Evolutionary conservation across 2,113 vertebrate species (phyloP).

Genomic region (Pygathrix nemaeus): DNA sequence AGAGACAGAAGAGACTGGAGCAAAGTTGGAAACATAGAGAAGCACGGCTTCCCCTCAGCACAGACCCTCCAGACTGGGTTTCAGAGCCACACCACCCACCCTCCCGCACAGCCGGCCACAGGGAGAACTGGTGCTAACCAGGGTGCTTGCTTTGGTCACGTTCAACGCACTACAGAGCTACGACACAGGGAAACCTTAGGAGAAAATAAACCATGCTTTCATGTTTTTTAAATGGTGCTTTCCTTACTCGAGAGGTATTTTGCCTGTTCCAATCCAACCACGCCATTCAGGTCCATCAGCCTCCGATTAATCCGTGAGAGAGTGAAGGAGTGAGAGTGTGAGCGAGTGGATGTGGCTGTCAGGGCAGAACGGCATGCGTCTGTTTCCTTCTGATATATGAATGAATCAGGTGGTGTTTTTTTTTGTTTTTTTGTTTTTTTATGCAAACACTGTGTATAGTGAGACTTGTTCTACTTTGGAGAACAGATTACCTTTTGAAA

Average conservation of each 20-base stretch:
- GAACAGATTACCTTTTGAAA: constrained; percentile 64
- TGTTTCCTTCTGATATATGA: constrained; percentile 32
- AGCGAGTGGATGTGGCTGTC: background rate
- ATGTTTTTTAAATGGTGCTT: constrained; percentile 69
- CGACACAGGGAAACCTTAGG: constrained; percentile 67
- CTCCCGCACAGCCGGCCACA: constrained; percentile 55
- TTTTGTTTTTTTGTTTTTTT: constrained; percentile 6
- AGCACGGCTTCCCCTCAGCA: constrained; percentile 78
- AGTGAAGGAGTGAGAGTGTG: background rate
- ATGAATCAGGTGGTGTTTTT: constrained; percentile 62
- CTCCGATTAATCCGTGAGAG: rapidly evolving
- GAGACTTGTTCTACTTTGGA: constrained; percentile 58
- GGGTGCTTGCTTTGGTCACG: constrained; percentile 64
- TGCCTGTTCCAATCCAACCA: background rate
- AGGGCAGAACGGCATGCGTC: background rate
- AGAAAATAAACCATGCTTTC: background rate
- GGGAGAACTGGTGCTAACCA: constrained; percentile 80
- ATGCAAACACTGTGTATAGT: constrained; percentile 80
- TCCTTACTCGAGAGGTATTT: constrained; percentile 78
- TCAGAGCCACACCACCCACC: constrained; percentile 51
- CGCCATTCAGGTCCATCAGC: background rate
- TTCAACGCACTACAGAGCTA: constrained; percentile 66
- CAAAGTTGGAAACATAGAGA: constrained; percentile 56
- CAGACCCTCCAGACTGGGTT: constrained; percentile 66
- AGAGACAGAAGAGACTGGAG: constrained; percentile 44